These are phyloP conservation scores for Morpho achilles DNA, from an alignment of 2,888 invertebrate species.

Conservation along the genomic window DNA sequence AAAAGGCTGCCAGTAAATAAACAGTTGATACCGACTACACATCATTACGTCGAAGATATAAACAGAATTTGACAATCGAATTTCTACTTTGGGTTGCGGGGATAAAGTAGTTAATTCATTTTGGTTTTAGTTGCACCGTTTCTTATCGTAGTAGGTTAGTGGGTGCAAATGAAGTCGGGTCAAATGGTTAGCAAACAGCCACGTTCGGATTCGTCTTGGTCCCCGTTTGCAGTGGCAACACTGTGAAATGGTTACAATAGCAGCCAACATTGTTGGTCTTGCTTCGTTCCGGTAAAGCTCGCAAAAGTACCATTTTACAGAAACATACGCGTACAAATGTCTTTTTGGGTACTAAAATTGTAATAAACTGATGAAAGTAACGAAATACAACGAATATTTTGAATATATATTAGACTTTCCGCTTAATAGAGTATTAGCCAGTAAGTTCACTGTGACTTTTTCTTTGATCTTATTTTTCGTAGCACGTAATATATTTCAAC, in stretches of 20 bases:
- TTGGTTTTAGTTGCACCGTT: conserved; percentile 31
- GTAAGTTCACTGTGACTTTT: conserved; percentile 7
- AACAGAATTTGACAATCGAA: conserved; percentile 48
- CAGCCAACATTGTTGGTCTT: conserved; percentile 45
- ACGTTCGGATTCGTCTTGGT: conserved; percentile 60
- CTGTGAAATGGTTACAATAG: conserved; percentile 62
- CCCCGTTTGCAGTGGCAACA: conserved; percentile 49
- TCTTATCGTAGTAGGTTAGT: conserved; percentile 71
- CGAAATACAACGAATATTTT: not conserved
- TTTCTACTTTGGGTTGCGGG: conserved; percentile 47
- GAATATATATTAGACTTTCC: not conserved
- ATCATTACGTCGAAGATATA: conserved; percentile 71
- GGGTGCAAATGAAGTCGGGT: conserved; percentile 64
- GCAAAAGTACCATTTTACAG: conserved; percentile 18
- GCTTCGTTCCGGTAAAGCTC: conserved; percentile 49
- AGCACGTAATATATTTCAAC: conserved; percentile 12
- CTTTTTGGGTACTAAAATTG: not conserved
- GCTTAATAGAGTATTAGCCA: not conserved
- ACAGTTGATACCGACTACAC: conserved; percentile 74
- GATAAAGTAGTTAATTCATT: conserved; percentile 51
- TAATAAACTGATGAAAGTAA: not conserved
- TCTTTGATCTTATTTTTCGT: conserved; percentile 2
- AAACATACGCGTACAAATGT: not conserved
- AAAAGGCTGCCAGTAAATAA: conserved; percentile 63
- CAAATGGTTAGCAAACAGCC: conserved; percentile 69